These are phyloP conservation scores for Epinephelus awoara DNA, from an alignment of 2,797 vertebrate species.

Conservation along the genomic window DNA sequence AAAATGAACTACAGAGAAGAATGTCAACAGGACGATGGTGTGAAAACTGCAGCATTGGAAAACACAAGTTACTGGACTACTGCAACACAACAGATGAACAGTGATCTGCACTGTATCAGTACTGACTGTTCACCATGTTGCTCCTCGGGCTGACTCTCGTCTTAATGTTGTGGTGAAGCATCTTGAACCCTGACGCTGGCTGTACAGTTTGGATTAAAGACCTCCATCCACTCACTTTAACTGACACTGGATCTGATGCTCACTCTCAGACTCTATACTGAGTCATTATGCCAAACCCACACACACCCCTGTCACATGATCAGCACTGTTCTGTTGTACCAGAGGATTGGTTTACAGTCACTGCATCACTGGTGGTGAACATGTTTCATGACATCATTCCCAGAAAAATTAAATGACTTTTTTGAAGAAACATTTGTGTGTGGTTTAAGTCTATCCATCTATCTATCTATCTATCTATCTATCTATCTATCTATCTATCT, in stretches of 20 bases:
- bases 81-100: constrained; percentile 2
- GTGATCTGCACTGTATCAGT: background rate
- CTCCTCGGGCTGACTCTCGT: background rate
- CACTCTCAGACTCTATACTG: background rate
- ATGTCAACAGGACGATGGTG: constrained; percentile 1
- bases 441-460: background rate
- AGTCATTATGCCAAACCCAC: background rate
- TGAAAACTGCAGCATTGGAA: constrained; percentile 9
- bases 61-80: constrained; percentile 17
- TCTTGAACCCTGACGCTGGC: background rate
- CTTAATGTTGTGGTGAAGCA: background rate
- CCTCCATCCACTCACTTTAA: background rate
- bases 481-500: too few species aligned
- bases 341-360: background rate
- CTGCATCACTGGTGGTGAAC: background rate
- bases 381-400: background rate
- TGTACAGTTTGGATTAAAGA: constrained; percentile 3
- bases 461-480: too few species aligned
- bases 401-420: constrained; percentile 30
- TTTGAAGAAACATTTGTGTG: background rate
- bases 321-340: background rate
- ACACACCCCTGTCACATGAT: background rate
- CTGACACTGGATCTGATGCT: constrained; percentile 33
- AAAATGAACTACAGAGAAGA: constrained; percentile 61
- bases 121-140: background rate